A percentile compares a stretch with the other conserved stretches of the same genome.
These are phyloP conservation scores for Sebastes elongatus DNA, from an alignment of 2,797 vertebrate genomes.

Conservation along the genomic window DNA sequence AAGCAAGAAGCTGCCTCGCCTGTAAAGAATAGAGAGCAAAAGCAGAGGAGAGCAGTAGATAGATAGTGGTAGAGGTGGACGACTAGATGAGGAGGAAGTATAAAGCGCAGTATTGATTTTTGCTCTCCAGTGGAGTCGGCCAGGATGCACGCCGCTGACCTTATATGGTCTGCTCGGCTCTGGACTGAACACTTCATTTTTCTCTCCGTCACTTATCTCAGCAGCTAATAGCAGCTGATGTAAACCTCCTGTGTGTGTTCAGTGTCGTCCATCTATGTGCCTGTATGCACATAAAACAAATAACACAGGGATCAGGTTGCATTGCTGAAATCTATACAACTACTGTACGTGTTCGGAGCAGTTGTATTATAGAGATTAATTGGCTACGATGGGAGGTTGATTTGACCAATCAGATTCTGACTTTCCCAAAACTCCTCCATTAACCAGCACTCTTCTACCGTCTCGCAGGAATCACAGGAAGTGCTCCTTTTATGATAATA, in stretches of 20 bases:
- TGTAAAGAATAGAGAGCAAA: constrained; percentile 31
- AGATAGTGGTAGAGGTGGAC: constrained; percentile 48
- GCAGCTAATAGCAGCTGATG: constrained; percentile 52
- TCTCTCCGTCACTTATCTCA: constrained; percentile 50
- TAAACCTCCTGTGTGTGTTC: neutral
- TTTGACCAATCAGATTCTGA: neutral
- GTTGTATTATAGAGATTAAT: neutral
- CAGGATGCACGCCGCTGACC: constrained; percentile 58
- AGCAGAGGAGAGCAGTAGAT: constrained; percentile 39
- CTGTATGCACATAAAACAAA: neutral
- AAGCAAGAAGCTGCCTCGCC: neutral
- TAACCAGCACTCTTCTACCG: constrained; percentile 28
- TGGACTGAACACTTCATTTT: constrained; percentile 41
- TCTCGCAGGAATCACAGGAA: constrained; percentile 33
- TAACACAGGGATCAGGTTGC: neutral
- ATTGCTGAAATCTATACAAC: neutral
- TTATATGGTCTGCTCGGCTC: constrained; percentile 45
- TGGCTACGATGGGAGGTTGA: neutral
- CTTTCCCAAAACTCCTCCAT: constrained; percentile 4
- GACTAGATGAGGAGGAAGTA: constrained; percentile 66
- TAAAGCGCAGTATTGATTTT: constrained; percentile 77
- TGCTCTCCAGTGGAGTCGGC: constrained; percentile 66
- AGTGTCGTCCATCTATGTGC: neutral
- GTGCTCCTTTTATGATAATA: constrained; percentile 41
- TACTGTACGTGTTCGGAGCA: neutral